Evolutionary conservation across 2,888 invertebrate genomes (phyloP).

Genomic region (Catonia carolina): DNA sequence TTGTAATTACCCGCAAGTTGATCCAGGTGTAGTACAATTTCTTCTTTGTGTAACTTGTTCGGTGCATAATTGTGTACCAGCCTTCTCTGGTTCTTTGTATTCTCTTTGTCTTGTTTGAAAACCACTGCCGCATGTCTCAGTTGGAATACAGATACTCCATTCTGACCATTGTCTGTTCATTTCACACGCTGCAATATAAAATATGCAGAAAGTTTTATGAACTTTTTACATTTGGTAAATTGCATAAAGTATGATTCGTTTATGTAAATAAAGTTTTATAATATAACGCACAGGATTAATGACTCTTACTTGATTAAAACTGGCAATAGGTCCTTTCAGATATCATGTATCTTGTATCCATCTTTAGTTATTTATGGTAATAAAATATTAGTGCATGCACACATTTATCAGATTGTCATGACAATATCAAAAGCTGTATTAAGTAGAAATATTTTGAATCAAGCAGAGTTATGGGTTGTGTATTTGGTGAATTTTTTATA

Average conservation of each 20-base stretch:
- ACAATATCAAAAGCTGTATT: too few species aligned
- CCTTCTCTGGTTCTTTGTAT: constrained; percentile 48
- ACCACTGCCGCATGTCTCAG: constrained; percentile 82
- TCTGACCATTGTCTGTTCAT: constrained; percentile 60
- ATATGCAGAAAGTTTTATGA: not conserved
- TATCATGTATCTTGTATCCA: too few species aligned
- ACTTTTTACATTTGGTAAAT: not conserved
- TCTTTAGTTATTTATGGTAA: too few species aligned
- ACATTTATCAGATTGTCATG: too few species aligned
- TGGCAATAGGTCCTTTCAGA: too few species aligned
- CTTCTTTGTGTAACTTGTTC: constrained; percentile 8
- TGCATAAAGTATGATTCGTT: too few species aligned
- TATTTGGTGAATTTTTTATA: too few species aligned
- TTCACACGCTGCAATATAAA: constrained; percentile 48
- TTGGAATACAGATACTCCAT: constrained; percentile 64
- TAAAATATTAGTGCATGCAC: too few species aligned
- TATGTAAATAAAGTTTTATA: too few species aligned
- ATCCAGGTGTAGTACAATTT: constrained; percentile 3
- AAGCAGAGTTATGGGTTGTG: too few species aligned
- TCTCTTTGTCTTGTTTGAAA: constrained; percentile 66
- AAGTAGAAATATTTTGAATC: too few species aligned
- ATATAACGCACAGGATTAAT: constrained; percentile 38
- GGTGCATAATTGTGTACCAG: constrained; percentile 2
- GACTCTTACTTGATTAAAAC: too few species aligned
- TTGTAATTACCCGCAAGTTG: constrained; percentile 1